Percentiles rank a stretch among this genome's conserved stretches.
These are phyloP conservation scores for Silurus aristotelis DNA, from an alignment of 2,797 vertebrate species.

Conservation along the genomic window DNA sequence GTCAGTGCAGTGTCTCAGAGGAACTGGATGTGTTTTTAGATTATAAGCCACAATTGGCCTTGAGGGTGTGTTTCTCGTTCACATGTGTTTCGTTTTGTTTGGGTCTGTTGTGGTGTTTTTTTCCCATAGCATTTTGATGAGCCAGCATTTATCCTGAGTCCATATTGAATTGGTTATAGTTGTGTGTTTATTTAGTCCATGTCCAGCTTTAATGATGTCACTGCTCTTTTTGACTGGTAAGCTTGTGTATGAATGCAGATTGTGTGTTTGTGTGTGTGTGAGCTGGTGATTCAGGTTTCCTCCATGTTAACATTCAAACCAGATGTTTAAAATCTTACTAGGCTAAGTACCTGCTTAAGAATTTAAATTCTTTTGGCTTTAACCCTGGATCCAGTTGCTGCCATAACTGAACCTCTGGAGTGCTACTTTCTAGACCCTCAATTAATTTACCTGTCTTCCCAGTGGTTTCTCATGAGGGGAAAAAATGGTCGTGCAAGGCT, in stretches of 20 bases:
- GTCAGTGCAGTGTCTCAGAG: background rate
- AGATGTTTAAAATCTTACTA: conserved; percentile 45
- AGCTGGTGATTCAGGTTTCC: conserved; percentile 44
- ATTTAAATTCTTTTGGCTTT: conserved; percentile 46
- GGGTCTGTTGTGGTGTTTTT: conserved; percentile 11
- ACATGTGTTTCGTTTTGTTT: conserved; percentile 29
- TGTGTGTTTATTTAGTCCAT: conserved; percentile 8
- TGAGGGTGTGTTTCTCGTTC: conserved; percentile 15
- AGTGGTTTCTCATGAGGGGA: background rate
- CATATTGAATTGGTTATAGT: conserved; percentile 25
- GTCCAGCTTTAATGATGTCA: conserved; percentile 33
- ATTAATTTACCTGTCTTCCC: conserved; percentile 38
- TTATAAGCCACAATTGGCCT: conserved; percentile 20
- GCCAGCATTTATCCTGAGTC: conserved; percentile 22
- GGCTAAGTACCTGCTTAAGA: conserved; percentile 49
- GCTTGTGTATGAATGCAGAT: conserved; percentile 27
- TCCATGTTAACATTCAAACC: conserved; percentile 49
- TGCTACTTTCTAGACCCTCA: conserved; percentile 28
- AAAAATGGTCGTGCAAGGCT: conserved; percentile 1
- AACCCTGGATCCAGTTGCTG: conserved; percentile 34
- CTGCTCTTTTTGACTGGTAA: conserved; percentile 15
- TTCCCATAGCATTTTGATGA: conserved; percentile 24
- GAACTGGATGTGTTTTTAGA: background rate
- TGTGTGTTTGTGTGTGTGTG: conserved; percentile 37
- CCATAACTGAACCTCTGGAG: conserved; percentile 33